phyloP scores from a whole-genome alignment of 2,113 vertebrate genomes.

The Sakesphorus luctuosus region DNA sequence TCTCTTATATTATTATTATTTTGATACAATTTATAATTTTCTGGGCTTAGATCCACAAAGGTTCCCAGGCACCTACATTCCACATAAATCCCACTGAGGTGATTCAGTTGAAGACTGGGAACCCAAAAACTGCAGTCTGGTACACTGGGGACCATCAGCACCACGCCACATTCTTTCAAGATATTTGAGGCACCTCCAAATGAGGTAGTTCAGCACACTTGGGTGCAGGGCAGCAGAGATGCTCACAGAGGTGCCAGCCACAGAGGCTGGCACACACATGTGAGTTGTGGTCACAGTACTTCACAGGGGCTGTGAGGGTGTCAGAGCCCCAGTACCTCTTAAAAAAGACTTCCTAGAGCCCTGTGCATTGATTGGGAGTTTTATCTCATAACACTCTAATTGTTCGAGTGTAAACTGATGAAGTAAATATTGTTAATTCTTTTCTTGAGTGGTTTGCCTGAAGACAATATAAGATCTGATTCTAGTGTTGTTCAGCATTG shows the following conservation, averaged over 20 bases:
- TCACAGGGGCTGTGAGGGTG: neutral
- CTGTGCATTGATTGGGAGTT: neutral
- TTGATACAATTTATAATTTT: neutral
- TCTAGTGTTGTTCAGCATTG: neutral
- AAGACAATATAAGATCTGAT: neutral
- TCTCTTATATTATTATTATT: neutral
- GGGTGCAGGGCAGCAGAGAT: neutral
- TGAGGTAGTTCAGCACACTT: neutral
- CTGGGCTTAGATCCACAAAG: neutral
- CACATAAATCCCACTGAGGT: neutral
- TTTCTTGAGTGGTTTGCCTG: neutral
- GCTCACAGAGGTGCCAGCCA: neutral
- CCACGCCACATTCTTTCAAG: fast-evolving
- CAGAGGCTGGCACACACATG: fast-evolving
- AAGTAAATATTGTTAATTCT: neutral
- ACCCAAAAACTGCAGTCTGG: neutral
- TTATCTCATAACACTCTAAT: neutral
- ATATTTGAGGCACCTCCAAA: neutral
- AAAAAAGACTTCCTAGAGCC: neutral
- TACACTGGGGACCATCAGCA: neutral
- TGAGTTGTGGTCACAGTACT: neutral
- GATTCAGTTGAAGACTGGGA: neutral
- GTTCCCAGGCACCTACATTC: neutral
- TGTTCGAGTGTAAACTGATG: neutral
- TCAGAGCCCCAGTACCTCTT: neutral